phyloP scores from a whole-genome alignment of 2,113 vertebrate genomes.

The Rhinogobius similis region DNA sequence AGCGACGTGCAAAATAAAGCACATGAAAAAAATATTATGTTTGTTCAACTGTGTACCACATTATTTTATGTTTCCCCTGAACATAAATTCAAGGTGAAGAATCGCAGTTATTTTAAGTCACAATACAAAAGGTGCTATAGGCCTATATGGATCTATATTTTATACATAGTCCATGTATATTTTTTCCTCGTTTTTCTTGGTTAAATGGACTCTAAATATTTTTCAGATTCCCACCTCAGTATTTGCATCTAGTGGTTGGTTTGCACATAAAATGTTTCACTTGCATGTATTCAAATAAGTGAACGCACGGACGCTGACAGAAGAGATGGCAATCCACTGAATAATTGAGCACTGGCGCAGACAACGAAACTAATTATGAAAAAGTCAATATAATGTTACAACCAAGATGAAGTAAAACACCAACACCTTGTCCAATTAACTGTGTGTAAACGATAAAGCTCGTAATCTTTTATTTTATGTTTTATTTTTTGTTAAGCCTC shows the following conservation, averaged over 20 bases:
- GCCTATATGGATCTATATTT: background rate
- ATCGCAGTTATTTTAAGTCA: background rate
- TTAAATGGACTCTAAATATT: background rate
- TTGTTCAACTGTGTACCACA: background rate
- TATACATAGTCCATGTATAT: background rate
- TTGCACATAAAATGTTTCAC: constrained; percentile 6
- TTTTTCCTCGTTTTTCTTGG: background rate
- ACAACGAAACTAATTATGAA: background rate
- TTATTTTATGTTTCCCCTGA: background rate
- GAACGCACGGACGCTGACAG: constrained; percentile 6
- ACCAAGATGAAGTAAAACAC: background rate
- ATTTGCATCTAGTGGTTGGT: constrained; percentile 19
- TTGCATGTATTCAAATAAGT: constrained; percentile 22
- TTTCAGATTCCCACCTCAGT: background rate
- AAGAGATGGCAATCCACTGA: constrained; percentile 20
- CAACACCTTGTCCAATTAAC: background rate
- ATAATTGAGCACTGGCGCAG: constrained; percentile 40
- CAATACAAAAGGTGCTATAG: background rate
- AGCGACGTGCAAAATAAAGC: background rate
- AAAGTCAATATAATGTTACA: background rate
- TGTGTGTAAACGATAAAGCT: background rate
- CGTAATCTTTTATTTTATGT: constrained; percentile 3
- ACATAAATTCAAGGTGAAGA: background rate
- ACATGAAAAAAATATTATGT: background rate
- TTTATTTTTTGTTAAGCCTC: background rate